phyloP scores from a whole-genome alignment of 2,888 invertebrate genomes.

The Pimpla rufipes region DNA sequence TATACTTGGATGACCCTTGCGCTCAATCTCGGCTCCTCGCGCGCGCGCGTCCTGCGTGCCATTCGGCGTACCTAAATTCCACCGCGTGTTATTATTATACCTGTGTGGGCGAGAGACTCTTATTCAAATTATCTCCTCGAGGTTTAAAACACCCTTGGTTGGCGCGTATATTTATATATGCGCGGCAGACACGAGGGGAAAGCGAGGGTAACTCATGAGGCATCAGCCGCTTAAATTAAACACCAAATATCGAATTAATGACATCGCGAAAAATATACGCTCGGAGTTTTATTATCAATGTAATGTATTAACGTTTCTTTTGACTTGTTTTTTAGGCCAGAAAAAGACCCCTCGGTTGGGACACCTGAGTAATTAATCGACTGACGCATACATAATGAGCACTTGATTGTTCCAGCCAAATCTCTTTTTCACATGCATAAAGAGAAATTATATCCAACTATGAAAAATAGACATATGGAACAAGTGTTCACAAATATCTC shows the following conservation, averaged over 20 bases:
- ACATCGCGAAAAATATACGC: neutral
- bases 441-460: too few relatives aligned
- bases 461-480: too few relatives aligned
- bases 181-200: slow-evolving; percentile 23
- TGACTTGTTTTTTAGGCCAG: neutral
- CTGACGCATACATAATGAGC: too few relatives aligned
- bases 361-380: too few relatives aligned
- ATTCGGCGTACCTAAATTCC: slow-evolving; percentile 54
- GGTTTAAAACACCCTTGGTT: slow-evolving; percentile 54
- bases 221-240: neutral
- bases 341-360: too few relatives aligned
- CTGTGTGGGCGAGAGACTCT: slow-evolving; percentile 39
- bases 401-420: too few relatives aligned
- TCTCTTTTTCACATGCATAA: too few relatives aligned
- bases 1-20: slow-evolving; percentile 66
- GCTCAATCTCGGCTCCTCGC: slow-evolving; percentile 46
- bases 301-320: neutral
- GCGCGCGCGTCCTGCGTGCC: slow-evolving; percentile 45
- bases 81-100: slow-evolving; percentile 54
- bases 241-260: slow-evolving; percentile 28
- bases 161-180: neutral
- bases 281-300: neutral
- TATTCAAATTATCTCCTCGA: slow-evolving; percentile 51
- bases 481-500: too few relatives aligned
- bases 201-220: slow-evolving; percentile 15